Evolutionary conservation across 2,113 vertebrate genomes (phyloP).

Genomic region (Sapajus apella): DNA sequence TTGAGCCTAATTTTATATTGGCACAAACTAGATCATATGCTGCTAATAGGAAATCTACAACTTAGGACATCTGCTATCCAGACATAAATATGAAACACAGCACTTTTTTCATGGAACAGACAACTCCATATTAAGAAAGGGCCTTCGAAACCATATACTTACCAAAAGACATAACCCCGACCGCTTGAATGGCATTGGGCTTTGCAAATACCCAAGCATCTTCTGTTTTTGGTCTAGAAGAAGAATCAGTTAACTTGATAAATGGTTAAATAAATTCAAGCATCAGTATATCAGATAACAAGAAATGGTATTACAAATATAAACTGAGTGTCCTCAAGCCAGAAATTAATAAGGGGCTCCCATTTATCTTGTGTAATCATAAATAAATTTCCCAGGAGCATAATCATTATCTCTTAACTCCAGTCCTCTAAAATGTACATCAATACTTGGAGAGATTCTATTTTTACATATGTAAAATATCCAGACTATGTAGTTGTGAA

Average conservation of each 20-base stretch:
- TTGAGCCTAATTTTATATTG: constrained; percentile 18
- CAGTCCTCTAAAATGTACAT: not conserved
- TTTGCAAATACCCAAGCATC: constrained; percentile 94
- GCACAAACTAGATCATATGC: not conserved
- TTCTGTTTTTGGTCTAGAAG: constrained; percentile 88
- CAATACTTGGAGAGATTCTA: not conserved
- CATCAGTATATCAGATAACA: not conserved
- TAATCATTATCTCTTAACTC: not conserved
- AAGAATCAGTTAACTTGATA: constrained; percentile 61
- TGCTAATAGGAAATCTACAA: constrained; percentile 49
- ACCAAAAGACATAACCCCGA: constrained; percentile 98
- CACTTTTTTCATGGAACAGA: not conserved
- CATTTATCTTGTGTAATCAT: not conserved
- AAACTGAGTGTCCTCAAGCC: not conserved
- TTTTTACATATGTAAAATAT: constrained; percentile 13
- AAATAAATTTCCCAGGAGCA: not conserved
- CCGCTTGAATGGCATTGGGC: constrained; percentile 91
- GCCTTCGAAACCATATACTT: constrained; percentile 75
- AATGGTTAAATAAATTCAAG: constrained; percentile 21
- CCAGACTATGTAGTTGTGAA: not conserved
- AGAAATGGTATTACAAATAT: not conserved
- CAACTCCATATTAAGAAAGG: not conserved
- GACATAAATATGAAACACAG: not conserved
- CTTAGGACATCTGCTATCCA: not conserved
- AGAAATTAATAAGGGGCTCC: not conserved